These are phyloP conservation scores for Papilio aristodemus DNA, from an alignment of 1,140 invertebrate species.

Conservation along the genomic window DNA sequence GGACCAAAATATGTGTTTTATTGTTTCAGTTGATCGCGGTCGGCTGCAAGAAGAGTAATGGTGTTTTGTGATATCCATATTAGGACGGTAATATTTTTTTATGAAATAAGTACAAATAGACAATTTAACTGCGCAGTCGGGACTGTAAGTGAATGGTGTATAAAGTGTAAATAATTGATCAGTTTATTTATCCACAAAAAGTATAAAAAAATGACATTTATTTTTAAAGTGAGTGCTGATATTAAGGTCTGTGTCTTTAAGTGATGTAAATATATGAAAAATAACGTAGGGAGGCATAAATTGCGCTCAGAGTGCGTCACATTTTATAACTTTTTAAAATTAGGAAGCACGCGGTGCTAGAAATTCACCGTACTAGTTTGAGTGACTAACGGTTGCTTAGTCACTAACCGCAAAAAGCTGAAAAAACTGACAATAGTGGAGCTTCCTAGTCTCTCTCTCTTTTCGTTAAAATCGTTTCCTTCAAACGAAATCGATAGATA, in stretches of 20 bases:
- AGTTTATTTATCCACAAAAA: constrained; percentile 46
- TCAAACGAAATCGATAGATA: too few relatives aligned
- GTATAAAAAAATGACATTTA: constrained; percentile 35
- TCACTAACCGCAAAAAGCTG: too few relatives aligned
- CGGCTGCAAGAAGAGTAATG: constrained; percentile 57
- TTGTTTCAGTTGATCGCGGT: constrained; percentile 67
- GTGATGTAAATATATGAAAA: constrained; percentile 16
- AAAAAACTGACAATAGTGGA: too few relatives aligned
- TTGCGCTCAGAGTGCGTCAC: constrained; percentile 36
- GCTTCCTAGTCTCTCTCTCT: too few relatives aligned
- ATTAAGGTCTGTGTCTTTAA: constrained; percentile 42
- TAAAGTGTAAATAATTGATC: constrained; percentile 60
- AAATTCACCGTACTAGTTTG: too few relatives aligned
- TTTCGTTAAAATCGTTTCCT: too few relatives aligned
- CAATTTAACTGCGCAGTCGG: constrained; percentile 49
- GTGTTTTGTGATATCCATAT: constrained; percentile 74
- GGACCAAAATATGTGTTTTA: constrained; percentile 41
- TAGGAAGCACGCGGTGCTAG: too few relatives aligned
- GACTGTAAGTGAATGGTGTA: constrained; percentile 54
- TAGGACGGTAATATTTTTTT: constrained; percentile 77
- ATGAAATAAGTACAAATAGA: constrained; percentile 77
- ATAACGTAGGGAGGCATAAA: constrained; percentile 27
- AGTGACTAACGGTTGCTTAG: too few relatives aligned
- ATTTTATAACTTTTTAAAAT: neutral
- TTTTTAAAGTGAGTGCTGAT: constrained; percentile 58